Evolutionary conservation across 2,113 vertebrate genomes (phyloP), one percentile per base, ranked within the genome.

Genomic region (Apodemus sylvaticus): DNA sequence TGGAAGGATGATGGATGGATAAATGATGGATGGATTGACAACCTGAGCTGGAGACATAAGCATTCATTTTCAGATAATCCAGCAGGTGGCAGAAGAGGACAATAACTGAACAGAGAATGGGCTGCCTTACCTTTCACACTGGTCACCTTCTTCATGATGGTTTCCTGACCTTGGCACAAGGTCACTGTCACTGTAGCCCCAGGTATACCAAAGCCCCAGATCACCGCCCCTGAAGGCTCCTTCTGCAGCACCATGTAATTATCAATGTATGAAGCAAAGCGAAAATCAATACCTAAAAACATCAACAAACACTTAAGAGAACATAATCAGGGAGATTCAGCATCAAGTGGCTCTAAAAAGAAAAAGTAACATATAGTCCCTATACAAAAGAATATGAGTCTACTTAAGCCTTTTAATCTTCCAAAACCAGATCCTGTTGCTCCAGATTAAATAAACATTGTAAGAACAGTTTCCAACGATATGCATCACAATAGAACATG

Each of bases 231-330:
- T 11, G 98, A 98, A 0, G 99, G 99, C 79, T 98, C 98, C 98
- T 98, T 99, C 98, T 99, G 99, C 79, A 99, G 96, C 86, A 99
- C 99, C 99, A 99, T 99, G 98, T 99, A 98, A 93, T 99, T 90
- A 0, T 98, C 98, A 74, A 99, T 99, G 98, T 99, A 99, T 20
- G 99, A 99, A 0, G 99, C 99, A 89, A 99, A 99, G 48, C 97
- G 13, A 31, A 99, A 97, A 13, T 0, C 39, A 9, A 31, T 81
- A 94, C 96, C 99, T 99, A 91, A 60, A 96, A 97, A 91, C 66
- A 62, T 53, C 20, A 90, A 34, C 78, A 81, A 93, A 95, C 55
- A 71, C 62, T 91, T 53, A 97, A 14, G 34, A 74, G 53, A 77
- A 42, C 29, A 60, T n/a, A 48, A 73, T 4, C 3, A 53, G 48